Percentiles rank a stretch among this genome's conserved stretches.
Conservation (phyloP, 2,888 invertebrate species). For the Mechanitis mazaeus region DNA sequence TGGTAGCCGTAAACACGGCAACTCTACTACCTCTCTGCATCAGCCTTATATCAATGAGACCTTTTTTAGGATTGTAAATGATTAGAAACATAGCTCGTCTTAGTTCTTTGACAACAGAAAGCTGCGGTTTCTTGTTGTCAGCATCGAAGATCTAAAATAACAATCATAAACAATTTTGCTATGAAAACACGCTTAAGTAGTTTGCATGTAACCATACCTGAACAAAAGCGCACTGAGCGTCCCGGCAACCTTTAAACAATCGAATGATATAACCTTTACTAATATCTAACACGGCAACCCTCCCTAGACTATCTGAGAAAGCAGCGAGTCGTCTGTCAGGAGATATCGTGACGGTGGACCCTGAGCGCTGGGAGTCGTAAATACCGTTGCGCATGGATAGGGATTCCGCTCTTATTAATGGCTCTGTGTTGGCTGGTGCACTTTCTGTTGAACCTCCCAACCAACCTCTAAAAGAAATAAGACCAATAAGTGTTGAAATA, state of each 20-base stretch:
- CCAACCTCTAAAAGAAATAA: slow-evolving; percentile 57
- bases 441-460: slow-evolving; percentile 53
- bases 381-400: slow-evolving; percentile 88
- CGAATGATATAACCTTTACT: slow-evolving; percentile 86
- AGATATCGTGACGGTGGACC: slow-evolving; percentile 82
- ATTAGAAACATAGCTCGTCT: slow-evolving; percentile 88
- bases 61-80: slow-evolving; percentile 94
- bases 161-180: slow-evolving; percentile 9
- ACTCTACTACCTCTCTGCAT: slow-evolving; percentile 93
- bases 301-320: slow-evolving; percentile 89
- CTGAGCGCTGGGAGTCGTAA: slow-evolving; percentile 86
- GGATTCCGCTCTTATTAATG: slow-evolving; percentile 80
- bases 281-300: slow-evolving; percentile 91
- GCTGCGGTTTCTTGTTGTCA: slow-evolving; percentile 61
- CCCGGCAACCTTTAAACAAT: slow-evolving; percentile 96
- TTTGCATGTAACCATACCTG: slow-evolving; percentile 72
- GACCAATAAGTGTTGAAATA: neutral
- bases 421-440: slow-evolving; percentile 51
- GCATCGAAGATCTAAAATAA: slow-evolving; percentile 63
- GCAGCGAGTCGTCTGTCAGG: slow-evolving; percentile 88
- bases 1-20: slow-evolving; percentile 92
- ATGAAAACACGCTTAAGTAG: slow-evolving; percentile 4
- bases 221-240: slow-evolving; percentile 96
- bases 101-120: slow-evolving; percentile 64
- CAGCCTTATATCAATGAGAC: slow-evolving; percentile 94